Evolutionary conservation across 2,797 vertebrate genomes (phyloP), one percentile per base, ranked within the genome.

Genomic region (Caiman crocodilus): DNA sequence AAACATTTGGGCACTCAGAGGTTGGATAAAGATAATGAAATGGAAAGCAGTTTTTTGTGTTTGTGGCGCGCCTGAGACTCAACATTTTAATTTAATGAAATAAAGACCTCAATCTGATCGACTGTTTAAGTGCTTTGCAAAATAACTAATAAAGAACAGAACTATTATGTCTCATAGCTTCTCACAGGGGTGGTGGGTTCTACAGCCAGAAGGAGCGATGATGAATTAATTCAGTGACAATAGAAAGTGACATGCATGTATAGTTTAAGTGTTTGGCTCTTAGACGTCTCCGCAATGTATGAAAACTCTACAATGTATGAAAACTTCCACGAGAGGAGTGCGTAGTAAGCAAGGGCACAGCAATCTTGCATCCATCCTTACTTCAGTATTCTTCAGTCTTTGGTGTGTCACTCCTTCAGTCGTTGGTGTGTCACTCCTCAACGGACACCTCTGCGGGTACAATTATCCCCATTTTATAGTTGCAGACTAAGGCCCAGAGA

Each of bases 221-320:
- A 1, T 9, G 15, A 21, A 56, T 58, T n/a, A 60, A 17, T 4
- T 0, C 0, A 26, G 61, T 69, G 11, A 64, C 11, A 61, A 15
- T 21, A 5, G 20, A 64, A 50, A 50, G 42, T 50, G 57, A 8
- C 56, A 67, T 0, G 2, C 30, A 56, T 15, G 17, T 56, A 18
- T 5, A 20, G 11, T 10, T 83, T 5, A 21, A 26, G 15, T 59
- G 23, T 56, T 83, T 16, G 14, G 20, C 10, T n/a, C 4, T 69
- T 59, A 35, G 20, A 11, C 28, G 5, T 16, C 14, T 76, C 28
- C 28, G 11, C 23, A 26, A 7, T 64, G n/a, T n/a, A n/a, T n/a
- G n/a, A n/a, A n/a, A n/a, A n/a, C n/a, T n/a, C n/a, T n/a, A 35
- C 23, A 26, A 7, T 64, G 20, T 28, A 15, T 5, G 21, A 32